These are phyloP conservation scores for Triplophysa yarkandensis DNA, from an alignment of 2,797 vertebrate species.

Conservation along the genomic window DNA sequence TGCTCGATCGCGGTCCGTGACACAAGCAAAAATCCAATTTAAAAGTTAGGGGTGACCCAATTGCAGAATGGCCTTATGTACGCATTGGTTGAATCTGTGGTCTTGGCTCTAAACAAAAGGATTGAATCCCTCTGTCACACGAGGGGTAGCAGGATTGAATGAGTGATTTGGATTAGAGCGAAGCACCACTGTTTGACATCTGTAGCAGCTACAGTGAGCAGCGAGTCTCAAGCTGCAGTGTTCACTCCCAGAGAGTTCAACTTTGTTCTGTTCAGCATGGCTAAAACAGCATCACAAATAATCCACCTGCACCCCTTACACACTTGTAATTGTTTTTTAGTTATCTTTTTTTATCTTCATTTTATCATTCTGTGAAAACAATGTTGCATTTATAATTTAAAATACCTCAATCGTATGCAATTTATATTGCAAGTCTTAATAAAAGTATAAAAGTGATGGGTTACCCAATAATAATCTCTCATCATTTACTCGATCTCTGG, in stretches of 20 bases:
- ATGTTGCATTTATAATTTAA: background rate
- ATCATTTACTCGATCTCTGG: too few species aligned
- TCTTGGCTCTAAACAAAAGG: conserved; percentile 40
- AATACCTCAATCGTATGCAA: background rate
- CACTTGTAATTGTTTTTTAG: background rate
- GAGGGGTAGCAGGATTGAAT: conserved; percentile 30
- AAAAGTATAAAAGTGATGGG: too few species aligned
- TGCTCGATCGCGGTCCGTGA: conserved; percentile 27
- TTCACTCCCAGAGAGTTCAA: conserved; percentile 1
- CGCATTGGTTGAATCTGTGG: conserved; percentile 4
- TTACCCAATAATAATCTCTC: too few species aligned
- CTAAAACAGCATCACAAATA: conserved; percentile 11
- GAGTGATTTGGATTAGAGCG: conserved; percentile 48
- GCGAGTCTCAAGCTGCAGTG: conserved; percentile 28
- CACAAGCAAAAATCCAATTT: conserved; percentile 37
- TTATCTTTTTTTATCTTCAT: background rate
- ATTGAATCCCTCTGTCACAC: conserved; percentile 35
- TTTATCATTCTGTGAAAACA: background rate
- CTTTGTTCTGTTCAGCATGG: conserved; percentile 26
- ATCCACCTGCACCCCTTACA: background rate
- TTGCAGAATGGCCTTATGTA: conserved; percentile 26
- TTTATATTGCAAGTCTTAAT: background rate
- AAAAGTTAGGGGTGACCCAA: conserved; percentile 33
- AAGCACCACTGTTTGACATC: conserved; percentile 44
- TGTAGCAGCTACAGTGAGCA: conserved; percentile 35